Percentiles rank a stretch among this genome's conserved stretches.
phyloP scores from a whole-genome alignment of 2,113 vertebrate genomes.

The Stomatorhinus ivindoensis region DNA sequence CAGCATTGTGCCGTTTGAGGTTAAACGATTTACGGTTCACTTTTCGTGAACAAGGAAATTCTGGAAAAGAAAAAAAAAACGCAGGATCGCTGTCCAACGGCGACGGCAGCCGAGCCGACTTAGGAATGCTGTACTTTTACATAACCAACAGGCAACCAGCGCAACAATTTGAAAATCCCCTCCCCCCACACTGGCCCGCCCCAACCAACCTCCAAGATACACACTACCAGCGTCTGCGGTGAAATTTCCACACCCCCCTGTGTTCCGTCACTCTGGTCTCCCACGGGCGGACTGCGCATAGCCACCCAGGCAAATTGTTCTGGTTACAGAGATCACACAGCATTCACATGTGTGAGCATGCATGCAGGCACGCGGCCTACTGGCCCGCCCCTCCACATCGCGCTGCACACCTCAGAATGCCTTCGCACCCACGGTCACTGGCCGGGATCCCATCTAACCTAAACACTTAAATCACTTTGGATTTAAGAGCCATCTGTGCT shows the following conservation, averaged over 20 bases:
- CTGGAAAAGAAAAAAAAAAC: neutral
- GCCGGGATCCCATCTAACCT: neutral
- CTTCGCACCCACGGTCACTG: neutral
- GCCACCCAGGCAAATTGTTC: neutral
- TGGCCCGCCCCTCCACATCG: neutral
- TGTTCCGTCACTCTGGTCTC: neutral
- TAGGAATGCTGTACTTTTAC: neutral
- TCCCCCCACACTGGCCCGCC: neutral
- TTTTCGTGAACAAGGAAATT: neutral
- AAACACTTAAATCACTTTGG: neutral
- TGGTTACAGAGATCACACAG: neutral
- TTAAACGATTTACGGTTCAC: neutral
- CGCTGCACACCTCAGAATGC: neutral
- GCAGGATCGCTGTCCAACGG: neutral
- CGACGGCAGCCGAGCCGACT: neutral
- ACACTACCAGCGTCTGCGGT: neutral
- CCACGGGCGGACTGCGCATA: neutral
- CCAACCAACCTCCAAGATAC: neutral
- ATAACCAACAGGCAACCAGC: neutral
- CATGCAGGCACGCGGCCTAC: neutral
- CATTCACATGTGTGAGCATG: neutral
- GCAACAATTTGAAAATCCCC: neutral
- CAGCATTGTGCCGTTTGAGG: neutral
- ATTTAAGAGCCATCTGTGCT: neutral
- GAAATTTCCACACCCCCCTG: slow-evolving; percentile 1